Evolutionary conservation across 2,113 vertebrate genomes (phyloP).

Genomic region (Axis porcinus): DNA sequence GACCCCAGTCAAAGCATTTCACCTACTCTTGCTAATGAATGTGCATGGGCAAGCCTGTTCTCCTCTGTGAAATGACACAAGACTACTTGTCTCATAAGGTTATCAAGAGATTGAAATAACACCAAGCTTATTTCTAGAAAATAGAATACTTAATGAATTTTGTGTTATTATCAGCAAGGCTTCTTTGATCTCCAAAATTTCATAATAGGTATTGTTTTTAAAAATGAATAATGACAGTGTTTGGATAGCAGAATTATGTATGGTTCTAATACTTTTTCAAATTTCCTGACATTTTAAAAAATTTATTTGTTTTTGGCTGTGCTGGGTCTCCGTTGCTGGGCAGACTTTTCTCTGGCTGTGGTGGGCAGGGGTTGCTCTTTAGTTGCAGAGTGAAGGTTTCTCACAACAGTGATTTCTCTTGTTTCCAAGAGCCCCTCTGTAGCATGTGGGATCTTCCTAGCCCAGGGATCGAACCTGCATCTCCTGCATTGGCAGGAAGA

Average conservation of each 20-base stretch:
- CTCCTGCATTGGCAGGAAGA: neutral
- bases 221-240: neutral
- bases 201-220: neutral
- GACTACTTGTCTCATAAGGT: neutral
- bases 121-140: neutral
- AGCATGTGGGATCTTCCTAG: neutral
- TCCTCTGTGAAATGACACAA: neutral
- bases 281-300: neutral
- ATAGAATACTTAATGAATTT: neutral
- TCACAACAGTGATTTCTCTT: neutral
- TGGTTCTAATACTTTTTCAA: neutral
- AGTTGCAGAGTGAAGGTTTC: neutral
- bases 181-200: neutral
- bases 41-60: neutral
- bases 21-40: neutral
- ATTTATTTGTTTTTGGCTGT: neutral
- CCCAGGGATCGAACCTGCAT: neutral
- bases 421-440: neutral
- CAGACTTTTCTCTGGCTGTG: neutral
- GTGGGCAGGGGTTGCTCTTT: neutral
- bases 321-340: neutral
- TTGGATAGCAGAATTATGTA: neutral
- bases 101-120: neutral
- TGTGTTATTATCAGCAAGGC: neutral
- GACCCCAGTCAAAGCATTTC: neutral